Evolutionary conservation across 2,797 vertebrate species (phyloP), one percentile per base, ranked within the genome.

Genomic region (Liparis tanakae): DNA sequence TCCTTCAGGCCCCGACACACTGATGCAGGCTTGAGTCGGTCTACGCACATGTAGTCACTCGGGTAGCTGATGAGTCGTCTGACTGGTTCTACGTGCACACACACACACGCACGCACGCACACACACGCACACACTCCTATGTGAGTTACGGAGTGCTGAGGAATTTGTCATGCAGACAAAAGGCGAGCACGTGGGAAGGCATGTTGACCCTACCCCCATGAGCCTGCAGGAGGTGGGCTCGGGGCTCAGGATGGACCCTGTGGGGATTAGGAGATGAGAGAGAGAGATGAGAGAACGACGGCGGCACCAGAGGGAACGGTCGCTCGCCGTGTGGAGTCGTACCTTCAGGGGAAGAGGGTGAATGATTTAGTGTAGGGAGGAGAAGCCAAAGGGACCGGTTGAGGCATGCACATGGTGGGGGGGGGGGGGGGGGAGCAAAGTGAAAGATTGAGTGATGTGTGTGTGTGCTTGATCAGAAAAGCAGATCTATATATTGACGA

Each of bases 101-200:
- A 43, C n/a, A 46, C 34, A 41, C 46, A 36, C 18, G n/a, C 39
- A 54, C 25, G 55, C 69, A 56, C 74, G 58, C 18, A 48, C 67
- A 67, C 34, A 37, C 53, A 57, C 37, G 22, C 48, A 51, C 25
- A 48, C 44, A 50, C 25, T 64, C 13, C 57, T 69, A 43, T 72
- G 70, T 57, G 80, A 60, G 50, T 79, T 56, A 20, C 79, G 70
- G 44, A 76, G 37, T 46, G 39, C 36, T 80, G 72, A 85, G 88
- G 84, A 93, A 89, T 91, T 83, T 84, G 55, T 65, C 83, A 70
- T 62, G 69, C 61, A 80, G 76, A 83, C 72, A 87, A 85, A 83
- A 81, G 77, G 50, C 76, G 74, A 75, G 62, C 37, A 46, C 50
- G n/a, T n/a, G 15, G 73, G 66, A 60, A 71, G 81, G 67, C 46